These are phyloP conservation scores for Malurus splendens DNA, from an alignment of 2,797 vertebrate species.

Conservation along the genomic window DNA sequence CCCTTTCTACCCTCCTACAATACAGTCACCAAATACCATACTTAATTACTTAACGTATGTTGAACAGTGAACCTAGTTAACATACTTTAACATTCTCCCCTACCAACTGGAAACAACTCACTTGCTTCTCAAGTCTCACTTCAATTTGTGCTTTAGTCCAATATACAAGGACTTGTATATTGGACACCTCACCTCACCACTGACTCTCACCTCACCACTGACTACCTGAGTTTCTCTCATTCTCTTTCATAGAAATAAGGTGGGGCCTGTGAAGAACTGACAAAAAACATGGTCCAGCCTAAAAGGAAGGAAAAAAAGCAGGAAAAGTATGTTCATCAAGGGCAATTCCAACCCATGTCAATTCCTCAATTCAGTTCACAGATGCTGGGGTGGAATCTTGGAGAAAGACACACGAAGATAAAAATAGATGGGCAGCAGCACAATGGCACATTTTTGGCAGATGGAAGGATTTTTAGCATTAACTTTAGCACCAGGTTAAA, in stretches of 20 bases:
- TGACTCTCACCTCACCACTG: neutral
- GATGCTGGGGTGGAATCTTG: neutral
- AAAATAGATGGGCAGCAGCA: neutral
- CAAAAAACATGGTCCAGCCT: neutral
- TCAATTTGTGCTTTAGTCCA: neutral
- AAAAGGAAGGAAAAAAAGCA: neutral
- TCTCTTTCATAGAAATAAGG: neutral
- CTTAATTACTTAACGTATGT: neutral
- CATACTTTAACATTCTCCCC: neutral
- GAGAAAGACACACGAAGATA: neutral
- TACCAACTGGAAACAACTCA: neutral
- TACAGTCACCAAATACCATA: neutral
- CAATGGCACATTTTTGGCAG: neutral
- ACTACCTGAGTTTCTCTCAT: neutral
- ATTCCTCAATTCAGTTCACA: neutral
- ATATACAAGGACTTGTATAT: neutral
- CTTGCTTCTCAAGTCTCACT: neutral
- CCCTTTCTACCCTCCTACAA: neutral
- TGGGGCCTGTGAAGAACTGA: neutral
- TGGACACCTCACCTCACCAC: neutral
- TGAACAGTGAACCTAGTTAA: neutral
- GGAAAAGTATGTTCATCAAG: neutral
- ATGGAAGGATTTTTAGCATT: neutral
- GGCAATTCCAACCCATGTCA: neutral
- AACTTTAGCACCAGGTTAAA: neutral